A percentile compares a stretch with the other conserved stretches of the same genome.
These are phyloP conservation scores for Montipora capitata DNA, from an alignment of 92 coral and sea anemone species.

Conservation along the genomic window DNA sequence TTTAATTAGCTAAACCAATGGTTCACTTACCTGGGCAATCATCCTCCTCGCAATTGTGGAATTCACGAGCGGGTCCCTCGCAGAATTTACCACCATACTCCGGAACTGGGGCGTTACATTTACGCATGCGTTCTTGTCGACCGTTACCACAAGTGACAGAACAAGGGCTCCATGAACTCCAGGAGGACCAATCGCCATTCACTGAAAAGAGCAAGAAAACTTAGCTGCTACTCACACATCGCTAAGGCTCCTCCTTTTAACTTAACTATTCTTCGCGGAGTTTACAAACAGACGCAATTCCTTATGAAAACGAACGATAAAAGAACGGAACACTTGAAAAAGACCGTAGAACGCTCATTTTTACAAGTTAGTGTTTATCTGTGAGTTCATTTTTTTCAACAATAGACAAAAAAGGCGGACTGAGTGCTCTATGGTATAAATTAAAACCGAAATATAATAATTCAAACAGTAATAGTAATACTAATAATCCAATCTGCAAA, in stretches of 20 bases:
- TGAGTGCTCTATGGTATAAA: too few relatives aligned
- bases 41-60: slow-evolving; percentile 98
- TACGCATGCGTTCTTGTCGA: slow-evolving; percentile 92
- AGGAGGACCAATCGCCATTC: slow-evolving; percentile 91
- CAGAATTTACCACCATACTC: slow-evolving; percentile 94
- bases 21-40: slow-evolving; percentile 86
- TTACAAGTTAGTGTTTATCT: too few relatives aligned
- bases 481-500: too few relatives aligned
- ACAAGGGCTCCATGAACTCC: slow-evolving; percentile 98
- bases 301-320: too few relatives aligned
- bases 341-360: not conserved
- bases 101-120: slow-evolving; percentile 88
- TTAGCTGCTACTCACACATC: too few relatives aligned
- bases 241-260: too few relatives aligned
- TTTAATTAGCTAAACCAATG: not conserved
- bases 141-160: slow-evolving; percentile 99
- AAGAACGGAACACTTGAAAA: not conserved
- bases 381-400: too few relatives aligned
- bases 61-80: slow-evolving; percentile 91
- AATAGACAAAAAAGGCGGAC: too few relatives aligned
- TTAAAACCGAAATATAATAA: too few relatives aligned
- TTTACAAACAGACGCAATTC: too few relatives aligned
- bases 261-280: too few relatives aligned
- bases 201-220: slow-evolving; percentile 49
- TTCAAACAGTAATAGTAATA: too few relatives aligned